Evolutionary conservation across 2,113 vertebrate genomes (phyloP), one percentile per base, ranked within the genome.

Genomic region (Rafetus swinhoei): DNA sequence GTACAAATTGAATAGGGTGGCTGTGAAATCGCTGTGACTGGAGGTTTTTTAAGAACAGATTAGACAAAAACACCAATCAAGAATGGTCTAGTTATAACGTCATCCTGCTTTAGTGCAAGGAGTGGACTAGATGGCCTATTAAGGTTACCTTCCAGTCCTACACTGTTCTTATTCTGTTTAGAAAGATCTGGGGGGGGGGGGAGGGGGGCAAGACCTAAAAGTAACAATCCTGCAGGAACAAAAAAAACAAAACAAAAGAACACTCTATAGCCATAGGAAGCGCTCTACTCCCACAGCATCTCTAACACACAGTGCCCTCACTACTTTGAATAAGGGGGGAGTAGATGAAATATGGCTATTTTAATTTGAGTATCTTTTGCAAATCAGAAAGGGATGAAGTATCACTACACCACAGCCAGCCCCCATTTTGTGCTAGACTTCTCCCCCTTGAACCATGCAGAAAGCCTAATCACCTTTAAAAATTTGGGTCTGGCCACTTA

Each of bases 261-360:
- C 19, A 59, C 12, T 16, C 60, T 32, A 14, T 14, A 65, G 15
- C 25, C 14, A 65, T 32, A 29, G 45, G 27, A 53, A 57, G n/a
- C 0, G n/a, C 0, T 0, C 32, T 54, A 50, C 25, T 32, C 4
- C 29, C 29, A 62, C 60, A 62, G 60, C 13, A 62, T 27, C 12
- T 29, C 60, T 62, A 27, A 27, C 60, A 65, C 62, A 6, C 62
- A 16, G 29, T 65, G 29, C 29, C 7, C 45, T 69, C 9, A 1
- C 0, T 3, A 19, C n/a, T 69, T 4, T 29, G 2, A 32, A 29
- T 32, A 13, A 65, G 14, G 3, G 14, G 3, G 29, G 29, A 15
- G 60, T 13, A 0, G 79, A 45, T 79, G 56, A 29, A 79, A 72
- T 29, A 5, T 55, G 10, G 3, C 53, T 21, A 29, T 15, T 81